Conservation (phyloP, 2,113 vertebrate species). For the Microcebus ravelobensis region DNA sequence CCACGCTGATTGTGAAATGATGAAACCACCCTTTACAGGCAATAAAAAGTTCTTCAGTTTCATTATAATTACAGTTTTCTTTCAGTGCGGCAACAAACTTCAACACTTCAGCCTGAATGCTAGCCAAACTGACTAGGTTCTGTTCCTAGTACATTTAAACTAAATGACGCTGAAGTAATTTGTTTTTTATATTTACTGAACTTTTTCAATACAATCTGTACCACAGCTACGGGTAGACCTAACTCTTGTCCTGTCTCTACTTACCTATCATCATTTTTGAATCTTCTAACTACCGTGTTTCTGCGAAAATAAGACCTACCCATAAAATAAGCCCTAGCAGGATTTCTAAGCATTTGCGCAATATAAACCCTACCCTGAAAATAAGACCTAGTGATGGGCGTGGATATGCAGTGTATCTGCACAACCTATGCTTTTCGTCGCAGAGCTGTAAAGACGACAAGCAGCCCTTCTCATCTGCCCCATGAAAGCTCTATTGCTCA, state of each 20-base stretch:
- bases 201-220: neutral
- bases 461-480: too few species aligned
- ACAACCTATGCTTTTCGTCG: too few species aligned
- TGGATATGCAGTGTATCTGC: too few species aligned
- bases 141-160: neutral
- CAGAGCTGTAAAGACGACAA: too few species aligned
- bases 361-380: too few species aligned
- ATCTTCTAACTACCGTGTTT: neutral
- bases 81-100: neutral
- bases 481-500: too few species aligned
- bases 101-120: neutral
- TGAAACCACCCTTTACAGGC: neutral
- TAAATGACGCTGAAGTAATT: neutral
- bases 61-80: neutral
- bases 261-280: neutral
- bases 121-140: neutral
- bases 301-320: too few species aligned
- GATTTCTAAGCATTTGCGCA: too few species aligned
- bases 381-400: too few species aligned
- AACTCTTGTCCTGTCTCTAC: neutral
- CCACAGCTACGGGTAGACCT: neutral
- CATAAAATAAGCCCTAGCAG: too few species aligned
- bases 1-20: neutral
- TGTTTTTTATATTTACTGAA: neutral
- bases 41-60: neutral